Evolutionary conservation across 1,140 invertebrate species (phyloP), one percentile per base, ranked within the genome.

Genomic region (Euwallacea similis): DNA sequence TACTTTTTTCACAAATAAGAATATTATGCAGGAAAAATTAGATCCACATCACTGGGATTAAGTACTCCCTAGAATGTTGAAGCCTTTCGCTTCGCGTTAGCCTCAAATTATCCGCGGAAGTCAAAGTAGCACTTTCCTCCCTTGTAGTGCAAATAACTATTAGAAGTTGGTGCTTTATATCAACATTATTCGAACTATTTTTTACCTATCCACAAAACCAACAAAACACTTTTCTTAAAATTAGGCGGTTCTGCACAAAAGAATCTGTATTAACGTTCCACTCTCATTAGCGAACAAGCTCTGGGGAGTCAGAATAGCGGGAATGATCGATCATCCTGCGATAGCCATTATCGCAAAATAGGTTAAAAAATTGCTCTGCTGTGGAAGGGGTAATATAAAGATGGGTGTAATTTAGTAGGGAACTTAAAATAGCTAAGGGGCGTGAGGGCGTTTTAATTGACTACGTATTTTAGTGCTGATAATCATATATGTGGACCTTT

Each of bases 331-430:
- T 60, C 42, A 60, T n/a, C 41, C 33, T n/a, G 9, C 7, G 33
- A 60, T 60, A 41, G 21, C 9, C 42, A 42, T 41, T 16, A 60
- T 60, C 33, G 42, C 33, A 42, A 60, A 60, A 42, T 42, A 9
- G 41, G 9, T 41, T 42, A 60, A 60, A 60, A 60, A 60, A 50
- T 42, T 60, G 21, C 8, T 42, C 10, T 60, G 0, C 58, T 11
- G 8, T 41, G 42, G 33, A 33, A 33, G 33, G 21, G 58, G 46
- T 13, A 50, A 50, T 50, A 13, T 50, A 50, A 50, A 11, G 13
- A 50, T 50, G 13, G 46, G 13, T 50, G 21, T 33, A 33, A 33
- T 33, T 33, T 33, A 33, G 21, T 33, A 33, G 21, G 21, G 21
- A 33, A 33, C 21, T 33, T 33, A 4, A 33, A 33, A 33, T 33